Percentiles rank a stretch among this genome's conserved stretches.
Conservation (phyloP, 1,140 invertebrate genomes). For the Drosophila orosa region DNA sequence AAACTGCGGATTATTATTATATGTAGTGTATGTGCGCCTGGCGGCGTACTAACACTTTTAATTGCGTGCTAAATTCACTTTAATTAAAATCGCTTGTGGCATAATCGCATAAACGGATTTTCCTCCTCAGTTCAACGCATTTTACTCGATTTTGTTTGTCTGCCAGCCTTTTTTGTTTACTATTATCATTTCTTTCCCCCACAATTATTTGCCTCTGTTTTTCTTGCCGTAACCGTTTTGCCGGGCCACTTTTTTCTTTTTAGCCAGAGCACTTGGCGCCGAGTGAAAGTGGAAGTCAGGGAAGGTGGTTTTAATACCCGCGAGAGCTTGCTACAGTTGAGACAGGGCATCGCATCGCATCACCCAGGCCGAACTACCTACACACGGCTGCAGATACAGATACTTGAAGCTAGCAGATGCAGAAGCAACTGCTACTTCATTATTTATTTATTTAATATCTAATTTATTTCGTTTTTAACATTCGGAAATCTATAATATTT, state of each 20-base stretch:
- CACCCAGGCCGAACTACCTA: slow-evolving; percentile 5
- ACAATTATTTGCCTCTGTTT: slow-evolving; percentile 44
- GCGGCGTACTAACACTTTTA: slow-evolving; percentile 59
- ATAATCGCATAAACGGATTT: slow-evolving; percentile 45
- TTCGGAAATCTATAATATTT: accelerated
- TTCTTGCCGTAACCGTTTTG: slow-evolving; percentile 45
- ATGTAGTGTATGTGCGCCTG: slow-evolving; percentile 10
- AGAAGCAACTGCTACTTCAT: neutral
- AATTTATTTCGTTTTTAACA: neutral
- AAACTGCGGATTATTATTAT: slow-evolving; percentile 41
- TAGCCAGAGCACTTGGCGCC: slow-evolving; percentile 49
- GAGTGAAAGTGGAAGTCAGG: slow-evolving; percentile 74
- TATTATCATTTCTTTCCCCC: slow-evolving; percentile 47
- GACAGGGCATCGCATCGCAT: slow-evolving; percentile 27
- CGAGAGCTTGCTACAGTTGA: slow-evolving; percentile 52
- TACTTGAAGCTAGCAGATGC: slow-evolving; percentile 8
- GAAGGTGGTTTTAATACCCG: slow-evolving; percentile 57
- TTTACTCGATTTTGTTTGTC: slow-evolving; percentile 69
- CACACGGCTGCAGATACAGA: slow-evolving; percentile 3
- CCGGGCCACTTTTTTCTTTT: slow-evolving; percentile 25
- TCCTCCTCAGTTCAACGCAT: slow-evolving; percentile 51
- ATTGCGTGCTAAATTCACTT: slow-evolving; percentile 78
- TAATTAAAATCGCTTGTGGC: slow-evolving; percentile 76
- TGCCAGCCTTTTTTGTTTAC: slow-evolving; percentile 53
- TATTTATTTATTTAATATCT: neutral